Evolutionary conservation across 1,140 invertebrate genomes (phyloP).

Genomic region (Lepidurus arcticus): DNA sequence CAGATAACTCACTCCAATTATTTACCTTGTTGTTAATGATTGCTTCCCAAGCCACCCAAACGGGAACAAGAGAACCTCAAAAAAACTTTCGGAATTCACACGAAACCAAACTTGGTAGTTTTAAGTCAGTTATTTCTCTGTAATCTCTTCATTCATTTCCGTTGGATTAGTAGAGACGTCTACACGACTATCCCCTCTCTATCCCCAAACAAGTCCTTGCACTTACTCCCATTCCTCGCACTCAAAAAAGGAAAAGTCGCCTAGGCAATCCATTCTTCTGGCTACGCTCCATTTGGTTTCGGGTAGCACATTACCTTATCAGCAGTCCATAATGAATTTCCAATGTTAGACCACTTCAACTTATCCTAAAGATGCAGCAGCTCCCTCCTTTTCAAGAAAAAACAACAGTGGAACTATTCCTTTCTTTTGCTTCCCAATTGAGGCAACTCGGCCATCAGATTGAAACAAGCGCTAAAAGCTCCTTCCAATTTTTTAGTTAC

Average conservation of each 20-base stretch:
- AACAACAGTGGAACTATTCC: no score
- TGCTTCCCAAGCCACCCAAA: not conserved
- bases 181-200: not conserved
- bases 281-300: not conserved
- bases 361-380: not conserved
- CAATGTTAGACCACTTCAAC: not conserved
- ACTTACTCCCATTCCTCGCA: not conserved
- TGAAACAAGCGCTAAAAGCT: no score
- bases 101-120: not conserved
- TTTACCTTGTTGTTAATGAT: not conserved
- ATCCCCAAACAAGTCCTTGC: not conserved
- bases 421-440: no score
- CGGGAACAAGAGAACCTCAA: not conserved
- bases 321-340: constrained; percentile 14
- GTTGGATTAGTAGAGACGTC: not conserved
- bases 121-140: not conserved
- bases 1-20: no score
- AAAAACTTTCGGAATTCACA: not conserved
- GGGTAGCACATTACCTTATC: constrained; percentile 15
- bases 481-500: no score
- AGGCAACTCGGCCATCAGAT: no score
- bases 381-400: not conserved
- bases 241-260: not conserved
- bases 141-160: constrained; percentile 15
- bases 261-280: not conserved